Percentiles rank a stretch among this genome's conserved stretches.
Evolutionary conservation across 1,140 invertebrate genomes (phyloP).

Genomic region (Trachymyrmex septentrionalis): DNA sequence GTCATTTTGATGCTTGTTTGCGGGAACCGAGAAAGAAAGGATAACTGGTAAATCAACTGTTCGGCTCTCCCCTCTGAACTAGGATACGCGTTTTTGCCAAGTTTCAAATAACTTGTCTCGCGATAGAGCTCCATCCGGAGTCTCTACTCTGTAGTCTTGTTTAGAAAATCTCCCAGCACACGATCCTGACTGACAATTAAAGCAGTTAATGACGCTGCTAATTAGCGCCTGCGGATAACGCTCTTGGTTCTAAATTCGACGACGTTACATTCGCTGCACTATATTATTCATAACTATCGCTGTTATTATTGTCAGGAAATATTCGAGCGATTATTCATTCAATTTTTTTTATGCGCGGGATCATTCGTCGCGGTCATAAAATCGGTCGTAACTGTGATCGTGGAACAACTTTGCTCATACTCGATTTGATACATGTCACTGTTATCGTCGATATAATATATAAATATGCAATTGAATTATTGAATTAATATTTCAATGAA

Average conservation of each 20-base stretch:
- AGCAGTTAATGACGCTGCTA: conserved; percentile 49
- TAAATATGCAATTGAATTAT: background rate
- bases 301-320: background rate
- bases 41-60: conserved; percentile 64
- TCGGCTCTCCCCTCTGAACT: conserved; percentile 50
- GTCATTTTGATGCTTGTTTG: conserved; percentile 48
- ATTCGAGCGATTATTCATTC: background rate
- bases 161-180: conserved; percentile 16
- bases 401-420: background rate
- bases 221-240: conserved; percentile 18
- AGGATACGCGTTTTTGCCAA: conserved; percentile 49
- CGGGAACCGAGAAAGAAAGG: conserved; percentile 54
- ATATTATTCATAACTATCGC: background rate
- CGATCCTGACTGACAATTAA: conserved; percentile 8
- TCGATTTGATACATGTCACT: background rate
- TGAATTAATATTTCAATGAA: background rate
- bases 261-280: background rate
- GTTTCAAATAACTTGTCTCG: conserved; percentile 58
- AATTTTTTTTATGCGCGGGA: background rate
- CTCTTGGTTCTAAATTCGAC: background rate
- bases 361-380: conserved; percentile 14
- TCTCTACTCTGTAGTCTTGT: conserved; percentile 37
- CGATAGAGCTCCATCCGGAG: conserved; percentile 40
- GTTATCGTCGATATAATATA: background rate
- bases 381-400: background rate